Conservation (phyloP, 1,140 invertebrate species). For the Diploscapter pachys region DNA sequence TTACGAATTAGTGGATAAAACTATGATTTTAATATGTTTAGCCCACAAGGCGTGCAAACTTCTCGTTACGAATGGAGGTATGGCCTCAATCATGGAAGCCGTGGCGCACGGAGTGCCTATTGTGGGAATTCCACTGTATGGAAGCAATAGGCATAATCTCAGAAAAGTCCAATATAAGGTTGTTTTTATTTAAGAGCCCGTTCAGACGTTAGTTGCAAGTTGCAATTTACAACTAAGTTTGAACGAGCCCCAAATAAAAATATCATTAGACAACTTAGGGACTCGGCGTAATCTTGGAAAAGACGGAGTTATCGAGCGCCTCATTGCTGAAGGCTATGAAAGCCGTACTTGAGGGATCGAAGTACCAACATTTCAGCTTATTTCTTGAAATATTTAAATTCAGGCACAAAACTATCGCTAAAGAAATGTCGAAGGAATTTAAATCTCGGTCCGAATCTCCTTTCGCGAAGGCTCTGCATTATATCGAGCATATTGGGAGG, state of each 20-base stretch:
- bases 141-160: constrained; percentile 47
- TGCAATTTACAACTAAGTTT: not conserved
- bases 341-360: constrained; percentile 40
- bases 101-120: constrained; percentile 52
- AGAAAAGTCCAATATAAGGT: constrained; percentile 42
- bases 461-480: constrained; percentile 48
- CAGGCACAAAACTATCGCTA: constrained; percentile 46
- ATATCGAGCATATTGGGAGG: constrained; percentile 49
- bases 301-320: constrained; percentile 40
- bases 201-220: not conserved
- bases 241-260: not conserved
- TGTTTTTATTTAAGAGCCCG: not conserved
- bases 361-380: constrained; percentile 21
- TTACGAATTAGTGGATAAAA: no score
- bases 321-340: constrained; percentile 33
- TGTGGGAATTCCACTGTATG: constrained; percentile 55
- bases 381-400: constrained; percentile 12
- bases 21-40: constrained; percentile 15
- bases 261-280: constrained; percentile 22
- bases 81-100: constrained; percentile 55
- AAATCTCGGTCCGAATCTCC: constrained; percentile 35
- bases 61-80: constrained; percentile 55
- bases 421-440: constrained; percentile 48
- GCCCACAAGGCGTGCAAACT: constrained; percentile 48
- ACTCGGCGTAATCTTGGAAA: constrained; percentile 50